Percentiles rank a stretch among this genome's conserved stretches.
phyloP scores from a whole-genome alignment of 2,888 invertebrate species.

The Mimas tiliae region DNA sequence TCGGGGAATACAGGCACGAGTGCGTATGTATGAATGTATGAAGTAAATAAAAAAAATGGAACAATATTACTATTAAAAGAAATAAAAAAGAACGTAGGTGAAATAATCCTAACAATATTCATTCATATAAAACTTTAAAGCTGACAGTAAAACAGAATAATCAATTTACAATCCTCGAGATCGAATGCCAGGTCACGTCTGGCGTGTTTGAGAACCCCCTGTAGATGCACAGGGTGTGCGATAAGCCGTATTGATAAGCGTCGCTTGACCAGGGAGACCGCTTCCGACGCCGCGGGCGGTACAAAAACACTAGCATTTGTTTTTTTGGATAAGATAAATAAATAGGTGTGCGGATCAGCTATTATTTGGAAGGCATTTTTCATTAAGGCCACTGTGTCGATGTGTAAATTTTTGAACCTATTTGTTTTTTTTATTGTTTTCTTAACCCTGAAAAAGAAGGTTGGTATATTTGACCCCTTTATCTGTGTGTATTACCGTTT shows the following conservation, averaged over 20 bases:
- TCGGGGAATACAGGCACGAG: no score
- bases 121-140: neutral
- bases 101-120: no score
- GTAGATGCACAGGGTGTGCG: constrained; percentile 46
- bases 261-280: constrained; percentile 49
- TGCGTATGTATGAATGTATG: no score
- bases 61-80: no score
- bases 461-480: no score
- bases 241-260: constrained; percentile 77
- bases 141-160: constrained; percentile 9
- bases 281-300: constrained; percentile 61
- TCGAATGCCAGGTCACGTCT: constrained; percentile 24
- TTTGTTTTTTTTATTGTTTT: no score
- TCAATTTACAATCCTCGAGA: constrained; percentile 10
- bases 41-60: no score
- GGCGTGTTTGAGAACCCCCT: constrained; percentile 14
- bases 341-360: constrained; percentile 2
- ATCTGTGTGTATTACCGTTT: no score
- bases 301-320: constrained; percentile 41
- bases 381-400: neutral
- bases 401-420: neutral
- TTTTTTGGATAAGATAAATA: constrained; percentile 33
- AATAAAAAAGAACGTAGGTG: no score
- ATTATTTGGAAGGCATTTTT: neutral
- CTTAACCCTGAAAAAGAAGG: no score